A percentile compares a stretch with the other conserved stretches of the same genome.
These are phyloP conservation scores for Epinephelus lanceolatus DNA, from an alignment of 2,113 vertebrate species.

Conservation along the genomic window DNA sequence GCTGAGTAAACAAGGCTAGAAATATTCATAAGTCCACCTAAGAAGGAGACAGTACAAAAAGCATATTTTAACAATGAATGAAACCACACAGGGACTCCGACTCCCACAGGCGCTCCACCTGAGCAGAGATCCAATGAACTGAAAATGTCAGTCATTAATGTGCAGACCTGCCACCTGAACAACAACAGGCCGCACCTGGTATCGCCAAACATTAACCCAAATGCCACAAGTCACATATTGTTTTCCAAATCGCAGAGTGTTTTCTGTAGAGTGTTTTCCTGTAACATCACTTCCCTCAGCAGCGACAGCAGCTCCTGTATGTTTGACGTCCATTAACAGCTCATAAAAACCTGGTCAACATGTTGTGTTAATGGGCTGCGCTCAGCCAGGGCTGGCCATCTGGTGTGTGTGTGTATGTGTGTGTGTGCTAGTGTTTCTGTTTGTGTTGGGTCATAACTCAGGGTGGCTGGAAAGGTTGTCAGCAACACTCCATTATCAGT, in stretches of 20 bases:
- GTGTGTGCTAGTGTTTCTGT: conserved; percentile 31
- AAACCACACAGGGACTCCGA: neutral
- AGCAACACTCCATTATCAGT: conserved; percentile 44
- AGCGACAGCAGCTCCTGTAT: conserved; percentile 13
- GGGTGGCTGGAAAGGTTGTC: conserved; percentile 34
- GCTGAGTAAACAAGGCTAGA: no score
- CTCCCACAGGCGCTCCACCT: neutral
- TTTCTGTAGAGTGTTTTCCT: neutral
- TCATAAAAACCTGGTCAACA: conserved; percentile 59
- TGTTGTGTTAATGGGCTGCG: conserved; percentile 56
- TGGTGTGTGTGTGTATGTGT: conserved; percentile 43
- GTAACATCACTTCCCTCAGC: neutral
- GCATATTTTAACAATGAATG: neutral
- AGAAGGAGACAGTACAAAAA: neutral
- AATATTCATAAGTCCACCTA: neutral
- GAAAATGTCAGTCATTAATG: neutral
- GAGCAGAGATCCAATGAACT: neutral
- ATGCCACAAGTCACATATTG: neutral
- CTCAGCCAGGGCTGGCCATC: conserved; percentile 15
- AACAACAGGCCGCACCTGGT: neutral
- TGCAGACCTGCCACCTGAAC: neutral
- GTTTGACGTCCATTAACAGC: conserved; percentile 63
- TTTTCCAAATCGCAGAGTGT: neutral
- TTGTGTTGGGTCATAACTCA: conserved; percentile 48
- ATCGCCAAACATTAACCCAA: neutral